phyloP scores from a whole-genome alignment of 2,113 vertebrate genomes.

The Morphnarchus princeps region DNA sequence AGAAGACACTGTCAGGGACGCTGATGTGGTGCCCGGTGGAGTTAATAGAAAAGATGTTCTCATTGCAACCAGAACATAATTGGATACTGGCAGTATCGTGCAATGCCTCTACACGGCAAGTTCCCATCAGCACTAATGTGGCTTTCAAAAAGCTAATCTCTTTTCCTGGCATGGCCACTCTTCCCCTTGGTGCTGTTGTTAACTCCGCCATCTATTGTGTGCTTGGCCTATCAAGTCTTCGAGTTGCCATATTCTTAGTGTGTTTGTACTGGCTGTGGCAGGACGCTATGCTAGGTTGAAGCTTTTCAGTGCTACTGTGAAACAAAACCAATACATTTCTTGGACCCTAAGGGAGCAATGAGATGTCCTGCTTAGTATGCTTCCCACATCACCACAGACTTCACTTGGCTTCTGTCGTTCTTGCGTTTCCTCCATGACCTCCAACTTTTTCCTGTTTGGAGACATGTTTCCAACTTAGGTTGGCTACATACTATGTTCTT shows the following conservation, averaged over 20 bases:
- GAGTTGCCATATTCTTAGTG: fast-evolving
- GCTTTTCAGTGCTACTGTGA: neutral
- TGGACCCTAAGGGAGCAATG: neutral
- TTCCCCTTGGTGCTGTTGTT: neutral
- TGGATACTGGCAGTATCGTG: neutral
- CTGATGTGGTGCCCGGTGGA: neutral
- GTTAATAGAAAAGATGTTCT: neutral
- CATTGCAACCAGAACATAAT: neutral
- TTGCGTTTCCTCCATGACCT: neutral
- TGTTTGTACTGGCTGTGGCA: neutral
- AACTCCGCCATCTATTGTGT: neutral
- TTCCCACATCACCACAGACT: neutral
- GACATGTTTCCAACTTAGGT: neutral
- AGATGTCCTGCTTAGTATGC: neutral
- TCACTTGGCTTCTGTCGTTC: neutral
- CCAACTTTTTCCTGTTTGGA: neutral
- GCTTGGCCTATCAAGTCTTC: neutral
- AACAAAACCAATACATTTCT: neutral
- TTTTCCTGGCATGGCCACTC: neutral
- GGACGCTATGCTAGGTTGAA: neutral
- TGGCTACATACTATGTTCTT: neutral
- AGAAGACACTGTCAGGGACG: neutral
- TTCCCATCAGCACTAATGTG: constrained; percentile 3
- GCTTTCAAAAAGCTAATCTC: neutral
- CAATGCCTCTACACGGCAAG: neutral